Base-by-base conservation (phyloP, 2,113 vertebrate genomes). In the Pongo pygmaeus region DNA sequence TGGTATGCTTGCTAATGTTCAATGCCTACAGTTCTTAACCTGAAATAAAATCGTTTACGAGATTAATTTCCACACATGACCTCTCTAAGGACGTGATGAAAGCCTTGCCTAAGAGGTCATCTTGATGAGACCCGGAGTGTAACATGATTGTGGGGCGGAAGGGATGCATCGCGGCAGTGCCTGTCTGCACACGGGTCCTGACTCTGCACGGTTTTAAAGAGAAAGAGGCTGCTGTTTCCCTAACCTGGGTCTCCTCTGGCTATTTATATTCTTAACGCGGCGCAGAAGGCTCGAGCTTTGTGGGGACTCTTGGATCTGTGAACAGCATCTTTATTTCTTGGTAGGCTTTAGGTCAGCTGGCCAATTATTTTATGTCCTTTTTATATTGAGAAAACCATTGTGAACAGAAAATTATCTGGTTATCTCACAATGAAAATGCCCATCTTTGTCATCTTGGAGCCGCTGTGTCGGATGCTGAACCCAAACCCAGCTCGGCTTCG, bases 281-380 rank as follows among this genome's bases (percentile, higher is more conserved):
- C 67, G 79, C 84, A 16, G 40, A 96, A 84, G 95, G 83, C 96
- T 59, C 8, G 57, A 94, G 85, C 72, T 94, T 88, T 92, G 86
- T 77, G 75, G 87, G 96, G 86, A 7, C 84, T 89, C 97, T 96
- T 48, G 74, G 83, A 79, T 80, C 84, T 55, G 8, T 43, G 88
- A 61, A 74, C 70, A 72, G 79, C 46, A 1, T 84, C 77, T 75
- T 91, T 87, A 74, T 77, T 94, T 93, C 85, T 78, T 84, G 64
- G 16, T 64, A 77, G 48, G 32, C 57, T 32, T 79, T 4, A 9
- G 50, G 57, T 69, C 72, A n/a, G 69, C 38, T 3, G 46, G 38
- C 57, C 87, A 27, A 27, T 69, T 20, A 57, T 17, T 72, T 59
- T n/a, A 17, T 25, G 20, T 18, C 5, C 25, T 89, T 67, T 35